phyloP scores from a whole-genome alignment of 2,797 vertebrate genomes.

The Tarsius wallacei region DNA sequence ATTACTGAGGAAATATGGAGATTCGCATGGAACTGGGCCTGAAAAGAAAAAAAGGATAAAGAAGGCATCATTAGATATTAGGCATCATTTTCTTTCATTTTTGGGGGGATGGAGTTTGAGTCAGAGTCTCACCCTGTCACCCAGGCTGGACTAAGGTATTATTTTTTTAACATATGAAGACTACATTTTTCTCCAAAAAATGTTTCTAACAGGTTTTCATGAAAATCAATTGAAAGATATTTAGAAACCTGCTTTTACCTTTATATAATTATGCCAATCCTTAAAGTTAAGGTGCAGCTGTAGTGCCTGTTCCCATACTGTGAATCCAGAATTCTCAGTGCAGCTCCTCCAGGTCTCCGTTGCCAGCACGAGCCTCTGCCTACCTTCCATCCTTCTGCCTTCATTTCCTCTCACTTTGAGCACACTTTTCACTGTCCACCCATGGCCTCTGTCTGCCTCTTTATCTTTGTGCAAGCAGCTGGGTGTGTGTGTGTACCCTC shows the following conservation, averaged over 20 bases:
- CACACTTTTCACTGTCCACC: neutral
- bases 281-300: neutral
- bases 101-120: too few relatives aligned
- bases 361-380: neutral
- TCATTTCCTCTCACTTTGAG: neutral
- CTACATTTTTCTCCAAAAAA: constrained; percentile 23
- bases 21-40: neutral
- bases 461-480: neutral
- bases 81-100: neutral
- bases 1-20: neutral
- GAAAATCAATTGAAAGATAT: neutral
- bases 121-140: too few relatives aligned
- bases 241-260: neutral
- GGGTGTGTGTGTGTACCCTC: neutral
- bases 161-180: neutral
- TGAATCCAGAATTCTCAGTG: neutral
- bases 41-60: neutral
- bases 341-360: neutral
- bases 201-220: neutral
- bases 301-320: neutral
- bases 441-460: neutral
- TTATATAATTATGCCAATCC: neutral
- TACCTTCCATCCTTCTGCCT: neutral
- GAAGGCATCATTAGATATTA: neutral
- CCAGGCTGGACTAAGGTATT: too few relatives aligned